Evolutionary conservation across 1,140 invertebrate species (phyloP), one percentile per base, ranked within the genome.

Genomic region (Nylanderia fulva): DNA sequence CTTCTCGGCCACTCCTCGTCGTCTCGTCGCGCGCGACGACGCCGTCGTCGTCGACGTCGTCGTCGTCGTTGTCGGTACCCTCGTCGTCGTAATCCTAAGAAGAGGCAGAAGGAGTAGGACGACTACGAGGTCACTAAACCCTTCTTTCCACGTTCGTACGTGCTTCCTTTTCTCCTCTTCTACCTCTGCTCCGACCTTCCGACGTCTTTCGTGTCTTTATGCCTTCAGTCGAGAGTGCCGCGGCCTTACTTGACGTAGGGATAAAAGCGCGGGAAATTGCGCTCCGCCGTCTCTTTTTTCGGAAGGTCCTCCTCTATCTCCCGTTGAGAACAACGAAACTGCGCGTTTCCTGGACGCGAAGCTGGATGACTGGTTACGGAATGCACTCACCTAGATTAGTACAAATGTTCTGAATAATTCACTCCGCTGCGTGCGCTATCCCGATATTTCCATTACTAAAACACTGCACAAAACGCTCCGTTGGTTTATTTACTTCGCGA

Each of bases 1-100:
- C 94, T 94, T 94, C 94, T 94, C 92, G 93, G 90, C 94, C 94
- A 94, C 93, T 95, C 93, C 93, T 94, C 91, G 90, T 87, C 84
- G 84, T 83, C 77, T 58, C 84, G 85, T 89, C 91, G 90, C 88
- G 85, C 86, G 84, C 84, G 82, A 69, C 77, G 84, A 82, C 84
- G 80, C 64, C 21, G 68, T 63, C 48, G 66, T 83, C 15, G 52
- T 52, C 36, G 74, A 72, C 74, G 83, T 84, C 33, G 63, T 61
- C 13, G 71, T 61, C 21, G 33, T 27, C 15, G n/a, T 60, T 8
- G 83, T 69, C 64, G 85, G n/a, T n/a, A n/a, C n/a, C n/a, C n/a
- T 84, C 68, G 90, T 87, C 61, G 72, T 11, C n/a, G 58, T 66
- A 6, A 61, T 68, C 64, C n/a, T n/a, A n/a, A n/a, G n/a, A n/a